Evolutionary conservation across 1,140 invertebrate genomes (phyloP).

Genomic region (Thrips palmi): DNA sequence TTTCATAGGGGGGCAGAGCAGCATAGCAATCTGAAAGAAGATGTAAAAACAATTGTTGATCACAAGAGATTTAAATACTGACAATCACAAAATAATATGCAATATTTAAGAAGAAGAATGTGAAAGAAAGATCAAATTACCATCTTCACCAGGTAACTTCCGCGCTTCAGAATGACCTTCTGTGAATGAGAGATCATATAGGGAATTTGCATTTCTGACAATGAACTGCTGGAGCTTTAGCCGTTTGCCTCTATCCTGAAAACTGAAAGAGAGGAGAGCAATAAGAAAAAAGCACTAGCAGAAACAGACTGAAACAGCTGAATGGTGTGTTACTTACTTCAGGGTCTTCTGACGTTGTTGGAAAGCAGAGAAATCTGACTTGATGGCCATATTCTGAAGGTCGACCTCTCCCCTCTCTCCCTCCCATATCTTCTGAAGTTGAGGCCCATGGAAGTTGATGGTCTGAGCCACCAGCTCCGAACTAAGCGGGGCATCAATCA

Average conservation of each 20-base stretch:
- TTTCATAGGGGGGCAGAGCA: conserved; percentile 69
- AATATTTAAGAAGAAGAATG: too few relatives aligned
- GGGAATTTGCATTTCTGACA: conserved; percentile 49
- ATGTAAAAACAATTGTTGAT: conserved; percentile 13
- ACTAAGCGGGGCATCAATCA: too few relatives aligned
- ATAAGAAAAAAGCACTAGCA: conserved; percentile 2
- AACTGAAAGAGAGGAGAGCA: conserved; percentile 29
- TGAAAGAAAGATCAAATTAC: too few relatives aligned
- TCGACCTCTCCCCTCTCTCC: conserved; percentile 55
- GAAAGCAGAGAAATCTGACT: conserved; percentile 49
- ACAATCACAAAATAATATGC: conserved; percentile 11
- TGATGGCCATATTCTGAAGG: conserved; percentile 38
- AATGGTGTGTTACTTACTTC: conserved; percentile 20
- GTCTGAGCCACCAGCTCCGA: conserved; percentile 46
- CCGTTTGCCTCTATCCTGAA: conserved; percentile 64
- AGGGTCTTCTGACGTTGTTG: conserved; percentile 50
- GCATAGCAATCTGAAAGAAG: conserved; percentile 52
- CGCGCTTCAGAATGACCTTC: too few relatives aligned
- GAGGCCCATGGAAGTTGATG: conserved; percentile 67
- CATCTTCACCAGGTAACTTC: too few relatives aligned
- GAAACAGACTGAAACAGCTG: not conserved
- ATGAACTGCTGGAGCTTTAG: conserved; percentile 67
- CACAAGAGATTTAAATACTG: too few relatives aligned
- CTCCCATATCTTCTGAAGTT: conserved; percentile 70
- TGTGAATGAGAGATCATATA: too few relatives aligned